Evolutionary conservation across 2,888 invertebrate species (phyloP).

Genomic region (Eupsilia transversa): DNA sequence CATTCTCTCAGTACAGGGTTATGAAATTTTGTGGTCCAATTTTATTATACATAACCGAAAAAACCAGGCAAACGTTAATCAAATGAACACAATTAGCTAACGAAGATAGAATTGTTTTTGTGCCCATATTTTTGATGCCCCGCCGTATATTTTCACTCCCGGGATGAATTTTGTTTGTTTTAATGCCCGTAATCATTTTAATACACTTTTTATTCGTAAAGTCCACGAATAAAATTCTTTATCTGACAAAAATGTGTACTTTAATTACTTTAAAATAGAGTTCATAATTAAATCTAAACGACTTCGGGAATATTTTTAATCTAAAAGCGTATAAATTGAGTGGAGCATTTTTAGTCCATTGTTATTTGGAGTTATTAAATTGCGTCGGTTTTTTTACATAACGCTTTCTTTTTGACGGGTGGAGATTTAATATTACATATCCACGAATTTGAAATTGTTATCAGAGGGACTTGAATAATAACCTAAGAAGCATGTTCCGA

Average conservation of each 20-base stretch:
- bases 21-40: constrained; percentile 21
- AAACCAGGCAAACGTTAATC: constrained; percentile 47
- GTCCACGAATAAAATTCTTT: constrained; percentile 33
- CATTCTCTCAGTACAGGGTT: background rate
- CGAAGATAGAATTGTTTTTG: constrained; percentile 63
- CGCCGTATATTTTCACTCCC: constrained; percentile 51
- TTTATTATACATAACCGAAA: constrained; percentile 25
- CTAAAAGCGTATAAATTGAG: constrained; percentile 41
- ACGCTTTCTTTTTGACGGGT: constrained; percentile 8
- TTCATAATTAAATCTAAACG: constrained; percentile 39
- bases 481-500: background rate
- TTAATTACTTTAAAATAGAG: constrained; percentile 51
- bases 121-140: constrained; percentile 56
- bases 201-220: constrained; percentile 48
- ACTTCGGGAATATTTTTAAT: constrained; percentile 44
- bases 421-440: constrained; percentile 14
- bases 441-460: background rate
- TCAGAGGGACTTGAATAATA: background rate
- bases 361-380: constrained; percentile 45
- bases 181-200: constrained; percentile 54
- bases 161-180: constrained; percentile 57
- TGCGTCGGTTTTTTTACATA: constrained; percentile 26
- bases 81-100: constrained; percentile 64
- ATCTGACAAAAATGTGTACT: constrained; percentile 39
- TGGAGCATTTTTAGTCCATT: constrained; percentile 42